Evolutionary conservation across 2,888 invertebrate species (phyloP).

Genomic region (Dorcus hopei): DNA sequence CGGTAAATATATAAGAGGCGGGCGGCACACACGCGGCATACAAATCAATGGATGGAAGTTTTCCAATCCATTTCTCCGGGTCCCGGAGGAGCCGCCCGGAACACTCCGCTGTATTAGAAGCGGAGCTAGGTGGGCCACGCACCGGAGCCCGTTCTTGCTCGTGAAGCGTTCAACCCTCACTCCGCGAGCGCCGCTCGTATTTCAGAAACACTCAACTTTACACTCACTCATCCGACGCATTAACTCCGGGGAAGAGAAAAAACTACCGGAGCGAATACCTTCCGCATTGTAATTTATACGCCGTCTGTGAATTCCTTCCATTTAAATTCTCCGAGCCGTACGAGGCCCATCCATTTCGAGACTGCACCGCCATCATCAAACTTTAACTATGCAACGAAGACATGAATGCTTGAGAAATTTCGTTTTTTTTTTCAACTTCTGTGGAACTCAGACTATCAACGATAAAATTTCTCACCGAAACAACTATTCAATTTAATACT

Average conservation of each 20-base stretch:
- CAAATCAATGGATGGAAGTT: slow-evolving; percentile 52
- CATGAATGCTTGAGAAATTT: no score
- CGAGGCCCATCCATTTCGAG: no score
- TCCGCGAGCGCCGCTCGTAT: not conserved
- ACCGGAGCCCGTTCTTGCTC: not conserved
- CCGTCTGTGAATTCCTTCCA: no score
- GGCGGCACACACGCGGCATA: slow-evolving; percentile 42
- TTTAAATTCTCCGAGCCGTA: no score
- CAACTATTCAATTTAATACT: no score
- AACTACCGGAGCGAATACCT: no score
- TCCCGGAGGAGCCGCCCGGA: slow-evolving; percentile 31
- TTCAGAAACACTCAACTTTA: slow-evolving; percentile 3
- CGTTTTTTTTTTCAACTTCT: no score
- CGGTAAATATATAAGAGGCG: slow-evolving; percentile 39
- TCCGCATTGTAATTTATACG: no score
- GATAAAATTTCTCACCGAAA: no score
- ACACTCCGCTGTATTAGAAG: slow-evolving; percentile 27
- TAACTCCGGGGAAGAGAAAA: not conserved
- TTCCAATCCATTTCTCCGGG: slow-evolving; percentile 49
- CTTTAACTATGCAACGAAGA: no score
- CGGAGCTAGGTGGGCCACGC: slow-evolving; percentile 5
- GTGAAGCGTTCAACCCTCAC: not conserved
- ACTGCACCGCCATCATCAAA: no score
- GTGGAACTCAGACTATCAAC: no score
- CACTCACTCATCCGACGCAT: slow-evolving; percentile 3